phyloP scores from a whole-genome alignment of 2,113 vertebrate genomes.

The Dipodomys ordii region DNA sequence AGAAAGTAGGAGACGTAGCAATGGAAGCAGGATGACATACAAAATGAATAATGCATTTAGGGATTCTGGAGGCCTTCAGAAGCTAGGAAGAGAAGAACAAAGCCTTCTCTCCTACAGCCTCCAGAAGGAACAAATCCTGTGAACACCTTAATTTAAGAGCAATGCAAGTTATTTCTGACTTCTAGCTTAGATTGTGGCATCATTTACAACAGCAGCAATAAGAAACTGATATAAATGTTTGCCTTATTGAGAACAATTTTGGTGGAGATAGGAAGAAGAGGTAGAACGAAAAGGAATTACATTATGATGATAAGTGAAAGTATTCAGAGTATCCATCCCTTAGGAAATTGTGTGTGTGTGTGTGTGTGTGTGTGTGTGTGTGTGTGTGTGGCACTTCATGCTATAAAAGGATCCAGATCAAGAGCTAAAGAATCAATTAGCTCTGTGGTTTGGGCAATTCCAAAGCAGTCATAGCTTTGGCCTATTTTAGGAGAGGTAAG shows the following conservation, averaged over 20 bases:
- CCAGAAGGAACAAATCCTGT: neutral
- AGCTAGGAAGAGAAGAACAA: neutral
- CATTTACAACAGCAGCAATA: slow-evolving; percentile 45
- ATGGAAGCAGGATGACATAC: neutral
- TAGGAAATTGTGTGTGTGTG: neutral
- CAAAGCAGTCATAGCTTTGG: neutral
- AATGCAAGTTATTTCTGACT: slow-evolving; percentile 28
- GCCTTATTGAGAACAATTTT: neutral
- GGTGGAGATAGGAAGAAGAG: neutral
- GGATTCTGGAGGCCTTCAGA: neutral
- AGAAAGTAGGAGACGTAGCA: neutral
- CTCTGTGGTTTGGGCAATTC: neutral
- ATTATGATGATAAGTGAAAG: neutral
- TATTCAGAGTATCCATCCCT: slow-evolving; percentile 1
- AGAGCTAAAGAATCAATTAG: neutral
- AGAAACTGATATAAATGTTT: slow-evolving; percentile 16
- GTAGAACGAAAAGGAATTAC: neutral
- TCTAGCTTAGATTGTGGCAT: neutral
- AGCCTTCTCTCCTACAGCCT: neutral
- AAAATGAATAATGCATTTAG: neutral
- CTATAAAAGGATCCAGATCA: neutral
- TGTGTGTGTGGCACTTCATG: neutral
- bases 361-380: neutral
- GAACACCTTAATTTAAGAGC: neutral
- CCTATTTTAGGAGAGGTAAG: neutral